These are phyloP conservation scores for Beroe forskalii DNA, from an alignment of 37 sponge, comb jelly and placozoan species.

Conservation along the genomic window DNA sequence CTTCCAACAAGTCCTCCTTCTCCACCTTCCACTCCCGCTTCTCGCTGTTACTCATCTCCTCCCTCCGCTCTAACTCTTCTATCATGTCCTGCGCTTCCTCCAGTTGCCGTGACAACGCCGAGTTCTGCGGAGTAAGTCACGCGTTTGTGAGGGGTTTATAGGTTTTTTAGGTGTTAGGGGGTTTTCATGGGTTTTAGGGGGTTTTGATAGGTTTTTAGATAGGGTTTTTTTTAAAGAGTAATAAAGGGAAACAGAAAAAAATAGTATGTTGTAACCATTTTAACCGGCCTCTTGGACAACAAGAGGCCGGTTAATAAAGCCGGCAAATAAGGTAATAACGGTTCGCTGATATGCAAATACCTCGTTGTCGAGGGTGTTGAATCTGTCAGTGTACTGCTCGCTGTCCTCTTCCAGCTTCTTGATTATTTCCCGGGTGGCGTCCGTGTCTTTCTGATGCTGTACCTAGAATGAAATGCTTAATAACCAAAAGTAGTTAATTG, in stretches of 20 bases:
- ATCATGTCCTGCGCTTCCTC: constrained; percentile 54
- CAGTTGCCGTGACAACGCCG: constrained; percentile 37
- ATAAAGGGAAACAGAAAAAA: too few species aligned
- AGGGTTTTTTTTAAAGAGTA: too few species aligned
- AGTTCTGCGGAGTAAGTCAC: neutral
- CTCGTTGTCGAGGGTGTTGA: constrained; percentile 59
- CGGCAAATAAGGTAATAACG: too few species aligned
- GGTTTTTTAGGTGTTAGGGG: too few species aligned
- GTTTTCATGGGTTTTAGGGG: too few species aligned
- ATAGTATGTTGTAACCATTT: too few species aligned
- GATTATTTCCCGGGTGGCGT: constrained; percentile 38
- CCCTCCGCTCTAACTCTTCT: constrained; percentile 18
- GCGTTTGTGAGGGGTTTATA: too few species aligned
- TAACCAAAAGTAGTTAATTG: neutral
- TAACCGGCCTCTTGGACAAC: too few species aligned
- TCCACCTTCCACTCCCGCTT: constrained; percentile 63
- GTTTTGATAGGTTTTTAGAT: too few species aligned
- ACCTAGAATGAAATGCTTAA: neutral
- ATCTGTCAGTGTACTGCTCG: constrained; percentile 54
- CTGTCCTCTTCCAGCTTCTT: constrained; percentile 64
- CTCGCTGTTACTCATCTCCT: constrained; percentile 15
- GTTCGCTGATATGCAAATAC: too few species aligned
- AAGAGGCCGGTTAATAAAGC: too few species aligned
- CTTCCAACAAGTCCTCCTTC: constrained; percentile 58
- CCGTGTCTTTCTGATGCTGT: constrained; percentile 31